Evolutionary conservation across 2,797 vertebrate genomes (phyloP).

Genomic region (Podargus strigoides): DNA sequence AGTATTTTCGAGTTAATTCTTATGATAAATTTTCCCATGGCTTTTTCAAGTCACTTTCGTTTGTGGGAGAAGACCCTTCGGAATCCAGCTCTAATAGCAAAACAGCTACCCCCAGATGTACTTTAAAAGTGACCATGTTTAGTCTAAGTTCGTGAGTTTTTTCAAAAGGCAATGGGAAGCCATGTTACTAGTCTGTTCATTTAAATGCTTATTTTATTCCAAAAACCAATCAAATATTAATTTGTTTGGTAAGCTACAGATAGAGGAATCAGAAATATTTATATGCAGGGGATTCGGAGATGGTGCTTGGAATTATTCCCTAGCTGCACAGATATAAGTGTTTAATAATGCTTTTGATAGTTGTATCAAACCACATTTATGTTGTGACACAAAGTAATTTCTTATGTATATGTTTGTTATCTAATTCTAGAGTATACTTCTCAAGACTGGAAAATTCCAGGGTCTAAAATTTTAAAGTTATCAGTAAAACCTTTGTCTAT

Average conservation of each 20-base stretch:
- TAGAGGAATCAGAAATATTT: background rate
- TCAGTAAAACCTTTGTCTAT: background rate
- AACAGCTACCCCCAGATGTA: background rate
- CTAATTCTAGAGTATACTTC: background rate
- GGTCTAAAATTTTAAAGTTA: background rate
- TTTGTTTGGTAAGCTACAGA: background rate
- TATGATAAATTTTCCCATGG: background rate
- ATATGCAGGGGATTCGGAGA: background rate
- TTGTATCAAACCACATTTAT: background rate
- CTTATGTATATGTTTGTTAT: background rate
- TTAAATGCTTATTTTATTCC: background rate
- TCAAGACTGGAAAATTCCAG: background rate
- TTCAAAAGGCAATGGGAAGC: background rate
- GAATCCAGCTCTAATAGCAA: background rate
- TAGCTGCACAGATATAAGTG: background rate
- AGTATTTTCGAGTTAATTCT: background rate
- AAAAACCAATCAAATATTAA: background rate
- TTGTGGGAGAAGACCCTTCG: background rate
- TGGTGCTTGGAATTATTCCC: background rate
- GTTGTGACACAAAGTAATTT: background rate
- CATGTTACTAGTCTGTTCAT: background rate
- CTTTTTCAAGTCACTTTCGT: background rate
- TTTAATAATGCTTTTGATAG: slow-evolving; percentile 1
- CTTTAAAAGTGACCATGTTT: background rate
- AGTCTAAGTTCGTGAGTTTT: background rate